phyloP scores from a whole-genome alignment of 1,140 invertebrate genomes.

The Drosophila pachea region DNA sequence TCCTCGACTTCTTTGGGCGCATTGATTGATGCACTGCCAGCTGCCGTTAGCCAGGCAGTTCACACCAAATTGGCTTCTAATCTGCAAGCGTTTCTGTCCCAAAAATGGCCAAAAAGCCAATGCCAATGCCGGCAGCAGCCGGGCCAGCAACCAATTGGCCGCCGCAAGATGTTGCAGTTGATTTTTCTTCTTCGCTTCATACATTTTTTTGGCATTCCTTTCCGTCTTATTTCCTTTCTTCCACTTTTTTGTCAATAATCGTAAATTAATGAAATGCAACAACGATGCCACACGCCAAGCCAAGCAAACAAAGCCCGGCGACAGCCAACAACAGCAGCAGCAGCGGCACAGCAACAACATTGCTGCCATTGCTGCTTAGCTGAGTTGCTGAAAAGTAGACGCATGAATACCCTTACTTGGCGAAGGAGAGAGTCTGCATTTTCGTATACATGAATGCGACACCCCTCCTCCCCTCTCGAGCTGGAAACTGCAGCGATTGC shows the following conservation, averaged over 20 bases:
- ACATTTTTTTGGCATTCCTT: not conserved
- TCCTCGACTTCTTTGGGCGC: conserved; percentile 24
- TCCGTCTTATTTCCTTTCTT: too few species aligned
- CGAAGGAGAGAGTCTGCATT: not conserved
- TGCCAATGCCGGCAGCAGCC: conserved; percentile 10
- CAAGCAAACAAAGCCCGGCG: conserved; percentile 36
- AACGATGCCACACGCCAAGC: conserved; percentile 50
- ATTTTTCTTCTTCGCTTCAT: not conserved
- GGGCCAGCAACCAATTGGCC: not conserved
- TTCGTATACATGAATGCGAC: too few species aligned
- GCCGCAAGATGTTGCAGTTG: conserved; percentile 14
- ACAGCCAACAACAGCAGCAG: conserved; percentile 20
- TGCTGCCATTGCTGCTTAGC: too few species aligned
- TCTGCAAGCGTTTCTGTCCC: conserved; percentile 47
- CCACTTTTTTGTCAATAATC: conserved; percentile 56
- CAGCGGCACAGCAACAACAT: not conserved
- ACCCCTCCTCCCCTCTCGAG: too few species aligned
- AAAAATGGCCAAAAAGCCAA: conserved; percentile 60
- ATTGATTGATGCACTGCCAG: conserved; percentile 74
- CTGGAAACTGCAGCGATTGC: too few species aligned
- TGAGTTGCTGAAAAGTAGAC: not conserved
- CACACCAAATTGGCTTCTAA: conserved; percentile 71
- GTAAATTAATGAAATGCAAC: conserved; percentile 76
- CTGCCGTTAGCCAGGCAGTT: conserved; percentile 66
- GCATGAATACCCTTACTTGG: conserved; percentile 4